These are phyloP conservation scores for Acridotheres tristis DNA, from an alignment of 2,797 vertebrate species.

Conservation along the genomic window DNA sequence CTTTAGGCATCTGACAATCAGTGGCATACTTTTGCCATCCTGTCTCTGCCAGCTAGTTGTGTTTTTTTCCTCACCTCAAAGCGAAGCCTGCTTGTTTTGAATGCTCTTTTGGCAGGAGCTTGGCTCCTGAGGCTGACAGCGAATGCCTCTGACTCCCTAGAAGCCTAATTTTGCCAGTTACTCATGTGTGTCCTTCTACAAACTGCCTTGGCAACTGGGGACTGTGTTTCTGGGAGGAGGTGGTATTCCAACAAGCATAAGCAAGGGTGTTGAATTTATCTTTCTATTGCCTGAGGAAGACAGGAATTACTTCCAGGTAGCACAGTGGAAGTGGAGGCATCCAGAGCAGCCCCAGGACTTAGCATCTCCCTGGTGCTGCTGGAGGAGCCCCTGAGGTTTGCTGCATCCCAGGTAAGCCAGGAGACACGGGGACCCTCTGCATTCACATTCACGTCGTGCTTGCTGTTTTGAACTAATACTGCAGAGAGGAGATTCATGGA, in stretches of 20 bases:
- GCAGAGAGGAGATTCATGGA: background rate
- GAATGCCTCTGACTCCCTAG: background rate
- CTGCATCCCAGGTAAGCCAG: rapidly evolving
- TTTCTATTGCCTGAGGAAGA: background rate
- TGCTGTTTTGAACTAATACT: background rate
- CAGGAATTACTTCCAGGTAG: background rate
- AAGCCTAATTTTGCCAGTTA: background rate
- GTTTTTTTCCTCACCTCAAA: background rate
- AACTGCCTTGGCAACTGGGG: background rate
- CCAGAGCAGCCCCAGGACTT: background rate
- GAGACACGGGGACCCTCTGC: background rate
- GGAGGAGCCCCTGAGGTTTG: background rate
- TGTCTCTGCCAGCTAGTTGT: background rate
- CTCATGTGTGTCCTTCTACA: background rate
- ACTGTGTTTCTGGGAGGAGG: background rate
- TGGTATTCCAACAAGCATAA: background rate
- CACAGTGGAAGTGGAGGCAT: background rate
- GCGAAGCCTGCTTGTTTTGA: background rate
- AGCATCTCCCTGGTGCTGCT: background rate
- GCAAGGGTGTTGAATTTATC: background rate
- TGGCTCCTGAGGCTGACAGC: background rate
- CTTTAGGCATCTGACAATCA: background rate
- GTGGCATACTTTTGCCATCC: background rate
- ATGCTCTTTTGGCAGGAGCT: background rate
- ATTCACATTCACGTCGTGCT: rapidly evolving